These are phyloP conservation scores for Aphaenogaster floridana DNA, from an alignment of 1,140 invertebrate genomes.

Conservation along the genomic window DNA sequence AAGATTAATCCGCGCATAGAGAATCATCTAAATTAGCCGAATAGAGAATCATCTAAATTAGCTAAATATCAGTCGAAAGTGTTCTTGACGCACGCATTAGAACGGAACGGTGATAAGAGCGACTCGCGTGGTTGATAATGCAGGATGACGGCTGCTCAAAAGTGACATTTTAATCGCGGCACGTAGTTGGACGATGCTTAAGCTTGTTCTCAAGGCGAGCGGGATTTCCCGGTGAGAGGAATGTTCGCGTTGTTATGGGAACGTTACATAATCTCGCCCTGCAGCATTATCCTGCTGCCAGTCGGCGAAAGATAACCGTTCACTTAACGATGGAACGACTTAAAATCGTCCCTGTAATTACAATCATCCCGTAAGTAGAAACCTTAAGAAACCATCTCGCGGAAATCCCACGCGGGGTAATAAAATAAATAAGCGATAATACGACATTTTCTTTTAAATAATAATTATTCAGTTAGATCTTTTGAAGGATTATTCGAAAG, in stretches of 20 bases:
- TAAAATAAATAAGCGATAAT: slow-evolving; percentile 22
- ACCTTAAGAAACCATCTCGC: neutral
- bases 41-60: slow-evolving; percentile 45
- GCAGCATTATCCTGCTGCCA: neutral
- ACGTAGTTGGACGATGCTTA: slow-evolving; percentile 3
- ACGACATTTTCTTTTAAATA: neutral
- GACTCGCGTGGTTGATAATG: slow-evolving; percentile 42
- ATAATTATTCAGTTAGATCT: neutral
- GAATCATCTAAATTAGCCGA: slow-evolving; percentile 44
- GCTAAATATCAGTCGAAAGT: slow-evolving; percentile 50
- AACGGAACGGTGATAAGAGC: slow-evolving; percentile 44
- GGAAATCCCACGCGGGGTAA: neutral
- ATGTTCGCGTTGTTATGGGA: slow-evolving; percentile 26
- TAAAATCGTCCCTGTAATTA: neutral
- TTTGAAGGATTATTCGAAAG: neutral
- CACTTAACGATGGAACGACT: neutral
- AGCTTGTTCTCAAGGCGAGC: slow-evolving; percentile 40
- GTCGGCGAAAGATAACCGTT: slow-evolving; percentile 26
- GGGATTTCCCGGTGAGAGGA: slow-evolving; percentile 1
- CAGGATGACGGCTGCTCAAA: neutral
- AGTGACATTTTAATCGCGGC: slow-evolving; percentile 62
- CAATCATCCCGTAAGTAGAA: neutral
- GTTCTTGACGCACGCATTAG: neutral
- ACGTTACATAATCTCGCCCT: slow-evolving; percentile 43
- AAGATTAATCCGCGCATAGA: slow-evolving; percentile 38